These are phyloP conservation scores for Mesorhabditis sp. DNA, from an alignment of 2,888 invertebrate genomes.

Conservation along the genomic window DNA sequence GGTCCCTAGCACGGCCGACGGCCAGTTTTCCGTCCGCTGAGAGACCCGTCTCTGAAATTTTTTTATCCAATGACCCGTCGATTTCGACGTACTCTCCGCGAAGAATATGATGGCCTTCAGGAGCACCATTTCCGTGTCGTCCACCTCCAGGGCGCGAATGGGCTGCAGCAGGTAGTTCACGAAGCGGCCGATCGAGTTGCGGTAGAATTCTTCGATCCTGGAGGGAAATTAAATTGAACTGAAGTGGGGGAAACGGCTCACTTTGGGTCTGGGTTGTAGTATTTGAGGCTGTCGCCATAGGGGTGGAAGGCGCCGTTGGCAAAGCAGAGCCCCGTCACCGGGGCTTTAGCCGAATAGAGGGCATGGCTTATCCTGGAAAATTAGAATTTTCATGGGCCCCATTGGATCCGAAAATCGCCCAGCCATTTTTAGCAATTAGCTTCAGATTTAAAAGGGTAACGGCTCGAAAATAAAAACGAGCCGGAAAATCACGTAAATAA, in stretches of 20 bases:
- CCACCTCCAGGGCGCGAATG: conserved; percentile 29
- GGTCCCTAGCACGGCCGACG: conserved; percentile 23
- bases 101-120: conserved; percentile 35
- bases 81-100: conserved; percentile 25
- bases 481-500: too few species aligned
- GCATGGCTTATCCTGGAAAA: conserved; percentile 27
- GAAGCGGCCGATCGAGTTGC: conserved; percentile 33
- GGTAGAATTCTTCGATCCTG: conserved; percentile 34
- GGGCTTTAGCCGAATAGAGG: conserved; percentile 29
- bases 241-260: conserved; percentile 3
- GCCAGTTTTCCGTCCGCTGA: conserved; percentile 20
- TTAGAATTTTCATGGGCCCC: neutral
- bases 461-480: too few species aligned
- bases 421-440: neutral
- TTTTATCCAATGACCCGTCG: neutral
- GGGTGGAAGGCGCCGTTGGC: conserved; percentile 39
- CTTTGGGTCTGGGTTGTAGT: conserved; percentile 17
- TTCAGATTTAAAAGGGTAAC: neutral
- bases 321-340: conserved; percentile 29
- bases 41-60: conserved; percentile 29
- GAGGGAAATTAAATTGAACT: neutral
- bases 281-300: conserved; percentile 17
- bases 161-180: conserved; percentile 33
- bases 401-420: neutral
- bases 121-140: conserved; percentile 35